Conservation (phyloP, 2,797 vertebrate genomes). For the Chrysocyon brachyurus region DNA sequence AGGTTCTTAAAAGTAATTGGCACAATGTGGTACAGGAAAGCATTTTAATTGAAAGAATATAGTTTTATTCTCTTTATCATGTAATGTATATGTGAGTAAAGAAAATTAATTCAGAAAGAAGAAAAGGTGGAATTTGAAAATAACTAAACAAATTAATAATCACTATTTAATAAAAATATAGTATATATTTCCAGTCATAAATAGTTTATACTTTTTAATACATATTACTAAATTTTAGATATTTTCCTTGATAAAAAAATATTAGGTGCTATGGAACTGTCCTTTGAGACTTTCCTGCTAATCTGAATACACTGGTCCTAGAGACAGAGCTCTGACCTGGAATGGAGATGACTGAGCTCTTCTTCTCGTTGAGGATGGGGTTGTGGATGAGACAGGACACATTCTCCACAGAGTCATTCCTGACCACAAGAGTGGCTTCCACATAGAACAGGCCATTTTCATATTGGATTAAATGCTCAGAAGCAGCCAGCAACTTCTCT, state of each 20-base stretch:
- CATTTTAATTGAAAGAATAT: background rate
- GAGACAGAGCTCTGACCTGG: conserved; percentile 61
- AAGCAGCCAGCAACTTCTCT: conserved; percentile 1
- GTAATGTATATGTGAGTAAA: background rate
- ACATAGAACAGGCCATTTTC: conserved; percentile 58
- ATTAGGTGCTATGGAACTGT: no score
- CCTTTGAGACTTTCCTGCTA: background rate
- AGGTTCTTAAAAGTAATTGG: background rate
- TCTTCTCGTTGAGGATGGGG: conserved; percentile 2
- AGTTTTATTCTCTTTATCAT: background rate
- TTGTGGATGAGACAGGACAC: conserved; percentile 71
- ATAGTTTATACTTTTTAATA: background rate
- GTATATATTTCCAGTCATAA: background rate
- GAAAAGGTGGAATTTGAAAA: background rate
- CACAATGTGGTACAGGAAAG: background rate
- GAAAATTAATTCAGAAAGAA: background rate
- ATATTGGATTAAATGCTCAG: conserved; percentile 32
- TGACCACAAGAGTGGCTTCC: conserved; percentile 61
- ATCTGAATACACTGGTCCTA: background rate
- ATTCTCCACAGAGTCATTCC: background rate
- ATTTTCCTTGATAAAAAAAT: background rate
- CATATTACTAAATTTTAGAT: background rate
- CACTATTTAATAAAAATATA: background rate
- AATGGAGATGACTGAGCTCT: background rate
- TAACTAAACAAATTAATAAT: background rate